Evolutionary conservation across 2,797 vertebrate genomes (phyloP).

Genomic region (Onychomys torridus): DNA sequence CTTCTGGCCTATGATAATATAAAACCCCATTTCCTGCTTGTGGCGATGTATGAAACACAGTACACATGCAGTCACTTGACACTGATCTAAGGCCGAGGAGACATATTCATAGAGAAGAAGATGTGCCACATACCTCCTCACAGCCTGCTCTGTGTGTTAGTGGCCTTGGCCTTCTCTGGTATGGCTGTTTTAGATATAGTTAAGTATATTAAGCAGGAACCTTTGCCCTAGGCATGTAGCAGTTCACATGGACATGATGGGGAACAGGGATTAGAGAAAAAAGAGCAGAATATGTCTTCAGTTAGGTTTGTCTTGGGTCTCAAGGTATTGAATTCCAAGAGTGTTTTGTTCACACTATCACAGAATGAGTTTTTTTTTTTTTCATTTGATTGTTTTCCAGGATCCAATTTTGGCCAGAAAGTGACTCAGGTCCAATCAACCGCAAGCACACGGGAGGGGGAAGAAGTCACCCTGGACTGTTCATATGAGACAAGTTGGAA

Average conservation of each 20-base stretch:
- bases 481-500: rapidly evolving
- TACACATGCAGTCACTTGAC: not conserved
- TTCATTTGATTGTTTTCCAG: constrained; percentile 63
- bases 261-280: not conserved
- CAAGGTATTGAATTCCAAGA: not conserved
- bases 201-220: not conserved
- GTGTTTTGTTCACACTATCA: not conserved
- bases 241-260: not conserved
- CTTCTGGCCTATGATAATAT: not conserved
- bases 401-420: constrained; percentile 46
- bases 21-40: constrained; percentile 44
- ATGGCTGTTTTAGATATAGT: not conserved
- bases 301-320: not conserved
- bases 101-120: not conserved
- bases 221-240: not conserved
- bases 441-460: not conserved
- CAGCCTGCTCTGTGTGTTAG: not conserved
- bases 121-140: not conserved
- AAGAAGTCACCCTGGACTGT: constrained; percentile 53
- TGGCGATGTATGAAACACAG: not conserved
- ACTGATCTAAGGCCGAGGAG: not conserved
- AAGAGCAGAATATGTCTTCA: not conserved
- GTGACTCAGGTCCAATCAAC: constrained; percentile 41
- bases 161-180: not conserved
- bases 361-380: not conserved